Percentiles rank a stretch among this genome's conserved stretches.
Evolutionary conservation across 2,888 invertebrate species (phyloP).

Genomic region (Therioaphis trifolii): DNA sequence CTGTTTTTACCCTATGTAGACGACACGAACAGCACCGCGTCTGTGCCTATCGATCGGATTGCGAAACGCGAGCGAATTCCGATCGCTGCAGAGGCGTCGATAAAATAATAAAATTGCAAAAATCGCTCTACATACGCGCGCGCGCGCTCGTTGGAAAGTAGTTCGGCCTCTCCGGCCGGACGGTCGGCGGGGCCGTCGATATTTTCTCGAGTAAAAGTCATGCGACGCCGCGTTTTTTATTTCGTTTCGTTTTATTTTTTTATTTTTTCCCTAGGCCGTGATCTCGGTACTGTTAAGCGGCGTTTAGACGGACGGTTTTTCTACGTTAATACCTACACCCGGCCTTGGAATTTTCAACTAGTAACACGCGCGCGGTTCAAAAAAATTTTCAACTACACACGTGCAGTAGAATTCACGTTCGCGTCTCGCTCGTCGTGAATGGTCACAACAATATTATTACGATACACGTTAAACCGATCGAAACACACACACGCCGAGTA

Average conservation of each 20-base stretch:
- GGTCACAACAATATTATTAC: too few species aligned
- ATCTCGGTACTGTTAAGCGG: too few species aligned
- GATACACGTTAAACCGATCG: too few species aligned
- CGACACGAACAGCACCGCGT: not conserved
- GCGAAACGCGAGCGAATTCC: conserved; percentile 45
- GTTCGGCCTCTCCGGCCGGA: conserved; percentile 46
- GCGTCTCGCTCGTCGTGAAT: too few species aligned
- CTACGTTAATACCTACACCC: not conserved
- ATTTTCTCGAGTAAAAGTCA: conserved; percentile 59
- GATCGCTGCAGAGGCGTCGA: conserved; percentile 48
- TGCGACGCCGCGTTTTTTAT: not conserved
- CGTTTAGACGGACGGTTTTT: not conserved
- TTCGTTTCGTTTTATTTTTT: not conserved
- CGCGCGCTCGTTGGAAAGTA: conserved; percentile 43
- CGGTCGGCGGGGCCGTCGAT: conserved; percentile 38
- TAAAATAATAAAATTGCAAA: conserved; percentile 42
- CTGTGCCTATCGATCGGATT: not conserved
- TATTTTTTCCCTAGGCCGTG: not conserved
- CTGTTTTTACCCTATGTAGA: conserved; percentile 33
- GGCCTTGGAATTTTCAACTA: conserved; percentile 27
- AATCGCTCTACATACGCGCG: conserved; percentile 12
- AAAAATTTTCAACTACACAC: too few species aligned
- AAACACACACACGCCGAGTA: too few species aligned
- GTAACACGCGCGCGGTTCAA: too few species aligned
- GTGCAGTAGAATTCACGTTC: too few species aligned